These are phyloP conservation scores for Tinea semifulvella DNA, from an alignment of 2,888 invertebrate genomes.

Conservation along the genomic window DNA sequence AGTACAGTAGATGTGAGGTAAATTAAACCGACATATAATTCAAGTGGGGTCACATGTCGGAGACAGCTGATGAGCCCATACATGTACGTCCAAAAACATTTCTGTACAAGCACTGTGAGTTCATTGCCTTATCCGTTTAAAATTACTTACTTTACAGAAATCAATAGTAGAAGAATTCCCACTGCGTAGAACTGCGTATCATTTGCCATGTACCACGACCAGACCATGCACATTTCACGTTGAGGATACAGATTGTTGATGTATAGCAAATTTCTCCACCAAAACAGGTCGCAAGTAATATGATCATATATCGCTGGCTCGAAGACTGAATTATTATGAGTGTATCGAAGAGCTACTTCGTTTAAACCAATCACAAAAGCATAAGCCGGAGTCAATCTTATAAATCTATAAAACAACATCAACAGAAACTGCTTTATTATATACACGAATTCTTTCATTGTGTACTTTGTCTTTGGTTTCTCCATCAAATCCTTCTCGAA, in stretches of 20 bases:
- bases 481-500: constrained; percentile 54
- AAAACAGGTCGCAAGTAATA: constrained; percentile 76
- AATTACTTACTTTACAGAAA: constrained; percentile 72
- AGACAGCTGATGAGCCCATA: too few species aligned
- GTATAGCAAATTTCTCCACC: constrained; percentile 88
- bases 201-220: constrained; percentile 86
- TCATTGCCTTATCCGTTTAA: too few species aligned
- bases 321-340: constrained; percentile 76
- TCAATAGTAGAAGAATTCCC: constrained; percentile 70
- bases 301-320: constrained; percentile 76
- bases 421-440: constrained; percentile 58
- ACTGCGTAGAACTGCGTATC: constrained; percentile 82
- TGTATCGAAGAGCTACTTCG: constrained; percentile 75
- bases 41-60: too few species aligned
- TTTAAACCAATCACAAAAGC: constrained; percentile 80
- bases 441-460: constrained; percentile 39
- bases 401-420: constrained; percentile 64
- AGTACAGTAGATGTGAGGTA: too few species aligned
- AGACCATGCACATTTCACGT: constrained; percentile 81
- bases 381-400: constrained; percentile 83
- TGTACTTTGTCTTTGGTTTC: constrained; percentile 40
- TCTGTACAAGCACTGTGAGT: too few species aligned
- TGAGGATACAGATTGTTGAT: constrained; percentile 83
- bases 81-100: too few species aligned
- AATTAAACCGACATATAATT: too few species aligned